Base-by-base conservation (phyloP, 1,140 invertebrate species). In the Leptinotarsa undecemlineata region DNA sequence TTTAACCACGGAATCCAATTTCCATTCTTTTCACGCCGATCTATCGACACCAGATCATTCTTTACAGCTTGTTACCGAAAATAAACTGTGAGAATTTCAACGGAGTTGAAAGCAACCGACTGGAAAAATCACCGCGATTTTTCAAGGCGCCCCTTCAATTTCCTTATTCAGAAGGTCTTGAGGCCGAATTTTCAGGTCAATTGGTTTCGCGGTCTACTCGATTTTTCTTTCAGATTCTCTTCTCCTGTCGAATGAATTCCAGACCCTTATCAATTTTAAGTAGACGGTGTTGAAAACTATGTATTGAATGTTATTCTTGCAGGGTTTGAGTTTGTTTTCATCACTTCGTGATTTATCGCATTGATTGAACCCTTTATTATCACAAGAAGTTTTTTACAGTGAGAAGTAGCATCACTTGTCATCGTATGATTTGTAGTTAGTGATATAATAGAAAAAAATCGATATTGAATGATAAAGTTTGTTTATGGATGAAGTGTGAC, bases 61-160 rank as follows among this genome's bases (percentile, higher is more conserved):
- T 42, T 68, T n/a, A 68, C 66, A 47, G 66, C 66, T 68, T 68
- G 66, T 68, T 68, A 68, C 66, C 66, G 66, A 61, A 68, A 21
- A 68, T 42, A 42, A 68, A 68, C 66, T 68, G 66, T 42, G 66
- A 68, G 47, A 68, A 68, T 68, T 68, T n/a, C 21, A 47, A 47
- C n/a, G 66, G 33, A 68, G 66, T 61, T 33, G 23, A 8, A 21
- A 19, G 21, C 33, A 47, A 33, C 66, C 66, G 66, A 14, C 13
- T 26, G 66, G 66, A 68, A 68, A 68, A 68, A 68, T 68, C 66
- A 15, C 21, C 66, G 66, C 33, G 19, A 68, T 68, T 68, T 68
- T 68, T 68, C 66, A 68, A 68, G n/a, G 66, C 66, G 17, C 66
- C 20, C 66, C 66, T 68, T 33, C 66, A 42, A 21, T 42, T 68